phyloP scores from a whole-genome alignment of 2,888 invertebrate species.

The Aradus depressus region DNA sequence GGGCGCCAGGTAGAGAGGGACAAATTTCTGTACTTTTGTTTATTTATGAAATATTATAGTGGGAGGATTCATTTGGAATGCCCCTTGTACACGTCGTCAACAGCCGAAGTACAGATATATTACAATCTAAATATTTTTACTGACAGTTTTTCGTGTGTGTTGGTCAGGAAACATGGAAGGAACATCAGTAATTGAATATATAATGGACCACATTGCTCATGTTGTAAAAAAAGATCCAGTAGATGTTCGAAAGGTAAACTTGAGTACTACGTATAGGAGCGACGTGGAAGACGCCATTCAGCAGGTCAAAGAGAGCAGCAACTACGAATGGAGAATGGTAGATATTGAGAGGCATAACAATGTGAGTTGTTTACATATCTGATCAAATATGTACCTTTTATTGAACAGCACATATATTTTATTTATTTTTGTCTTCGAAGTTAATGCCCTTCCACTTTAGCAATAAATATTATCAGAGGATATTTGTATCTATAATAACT shows the following conservation, averaged over 20 bases:
- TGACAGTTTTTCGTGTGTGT: neutral
- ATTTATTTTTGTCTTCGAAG: too few species aligned
- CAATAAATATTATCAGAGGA: too few species aligned
- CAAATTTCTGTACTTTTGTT: too few species aligned
- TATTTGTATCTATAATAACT: too few species aligned
- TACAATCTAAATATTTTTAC: too few species aligned
- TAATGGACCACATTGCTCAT: conserved; percentile 55
- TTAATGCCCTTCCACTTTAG: too few species aligned
- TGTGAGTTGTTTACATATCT: conserved; percentile 35
- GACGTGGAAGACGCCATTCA: conserved; percentile 40
- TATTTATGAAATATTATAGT: too few species aligned
- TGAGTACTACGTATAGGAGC: conserved; percentile 33
- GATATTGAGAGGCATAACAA: conserved; percentile 49
- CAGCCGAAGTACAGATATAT: too few species aligned
- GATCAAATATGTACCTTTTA: too few species aligned
- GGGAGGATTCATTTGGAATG: too few species aligned
- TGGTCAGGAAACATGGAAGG: conserved; percentile 51
- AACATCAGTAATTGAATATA: conserved; percentile 48
- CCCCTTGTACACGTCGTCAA: too few species aligned
- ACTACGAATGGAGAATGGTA: conserved; percentile 45
- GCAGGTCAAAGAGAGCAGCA: conserved; percentile 45
- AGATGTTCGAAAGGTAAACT: conserved; percentile 46
- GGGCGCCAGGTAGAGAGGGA: conserved; percentile 53
- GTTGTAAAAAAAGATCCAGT: conserved; percentile 45
- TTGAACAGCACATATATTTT: too few species aligned